phyloP scores from a whole-genome alignment of 1,140 invertebrate genomes.

The Eriosoma lanigerum region DNA sequence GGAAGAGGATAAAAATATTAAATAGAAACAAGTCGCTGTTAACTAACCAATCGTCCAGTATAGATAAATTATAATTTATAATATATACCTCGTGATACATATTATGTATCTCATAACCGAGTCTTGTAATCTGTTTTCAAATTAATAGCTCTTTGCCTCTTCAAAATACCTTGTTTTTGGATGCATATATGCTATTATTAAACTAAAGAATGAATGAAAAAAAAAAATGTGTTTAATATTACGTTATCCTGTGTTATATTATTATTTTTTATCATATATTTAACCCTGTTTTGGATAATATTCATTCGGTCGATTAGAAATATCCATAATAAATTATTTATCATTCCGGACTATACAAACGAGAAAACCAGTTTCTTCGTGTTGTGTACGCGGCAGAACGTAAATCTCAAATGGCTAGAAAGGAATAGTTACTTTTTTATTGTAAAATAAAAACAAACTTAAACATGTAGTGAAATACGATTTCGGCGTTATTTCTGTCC shows the following conservation, averaged over 20 bases:
- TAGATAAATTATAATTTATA: too few species aligned
- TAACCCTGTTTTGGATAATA: slow-evolving; percentile 27
- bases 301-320: slow-evolving; percentile 51
- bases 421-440: not conserved
- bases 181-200: not conserved
- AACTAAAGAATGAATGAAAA: not conserved
- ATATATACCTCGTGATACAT: not conserved
- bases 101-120: not conserved
- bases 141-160: slow-evolving; percentile 46
- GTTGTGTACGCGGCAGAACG: slow-evolving; percentile 9
- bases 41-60: not conserved
- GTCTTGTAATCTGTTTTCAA: slow-evolving; percentile 49
- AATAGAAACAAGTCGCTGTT: not conserved
- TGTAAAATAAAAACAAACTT: not conserved
- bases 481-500: slow-evolving; percentile 11
- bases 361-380: slow-evolving; percentile 36
- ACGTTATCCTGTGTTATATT: slow-evolving; percentile 24
- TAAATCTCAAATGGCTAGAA: not conserved
- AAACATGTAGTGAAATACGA: not conserved
- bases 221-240: not conserved
- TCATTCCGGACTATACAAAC: slow-evolving; percentile 40
- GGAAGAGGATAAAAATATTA: slow-evolving; percentile 31
- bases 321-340: slow-evolving; percentile 52
- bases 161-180: slow-evolving; percentile 1
- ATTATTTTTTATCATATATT: slow-evolving; percentile 29